A percentile compares a stretch with the other conserved stretches of the same genome.
phyloP scores from a whole-genome alignment of 2,888 invertebrate species.

The Dyspetes luteomarginatus region DNA sequence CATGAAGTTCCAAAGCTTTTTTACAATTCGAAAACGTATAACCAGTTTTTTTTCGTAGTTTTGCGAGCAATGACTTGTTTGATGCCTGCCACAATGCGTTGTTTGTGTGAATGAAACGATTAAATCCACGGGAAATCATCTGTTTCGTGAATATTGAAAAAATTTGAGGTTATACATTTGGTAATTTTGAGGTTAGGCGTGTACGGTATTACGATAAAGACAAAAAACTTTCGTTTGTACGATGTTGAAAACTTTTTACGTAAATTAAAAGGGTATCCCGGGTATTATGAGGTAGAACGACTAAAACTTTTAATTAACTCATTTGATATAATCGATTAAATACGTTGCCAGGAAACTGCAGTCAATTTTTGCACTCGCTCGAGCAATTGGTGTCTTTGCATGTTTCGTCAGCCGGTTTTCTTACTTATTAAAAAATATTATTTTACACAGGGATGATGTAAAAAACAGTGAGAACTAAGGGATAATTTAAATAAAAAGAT shows the following conservation, averaged over 20 bases:
- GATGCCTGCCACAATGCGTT: constrained; percentile 84
- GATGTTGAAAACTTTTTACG: neutral
- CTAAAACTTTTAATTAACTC: neutral
- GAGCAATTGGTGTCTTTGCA: neutral
- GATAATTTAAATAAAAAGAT: neutral
- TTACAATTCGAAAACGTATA: constrained; percentile 98
- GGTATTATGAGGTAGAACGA: neutral
- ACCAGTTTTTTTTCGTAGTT: constrained; percentile 96
- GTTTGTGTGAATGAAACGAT: constrained; percentile 86
- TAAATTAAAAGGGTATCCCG: neutral
- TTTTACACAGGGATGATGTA: neutral
- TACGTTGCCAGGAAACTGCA: constrained; percentile 79
- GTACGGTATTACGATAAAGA: no score
- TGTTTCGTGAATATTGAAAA: constrained; percentile 71
- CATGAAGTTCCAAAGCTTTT: constrained; percentile 95
- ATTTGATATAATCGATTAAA: constrained; percentile 73
- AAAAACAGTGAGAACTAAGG: neutral
- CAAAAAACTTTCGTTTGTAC: no score
- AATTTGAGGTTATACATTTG: constrained; percentile 10
- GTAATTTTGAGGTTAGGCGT: neutral
- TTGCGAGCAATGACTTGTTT: constrained; percentile 91
- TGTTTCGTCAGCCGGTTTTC: constrained; percentile 37
- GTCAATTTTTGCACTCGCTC: constrained; percentile 63
- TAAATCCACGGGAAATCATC: constrained; percentile 87
- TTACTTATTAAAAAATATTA: neutral